phyloP scores from a whole-genome alignment of 2,888 invertebrate genomes.

The Cynaeus angustus region DNA sequence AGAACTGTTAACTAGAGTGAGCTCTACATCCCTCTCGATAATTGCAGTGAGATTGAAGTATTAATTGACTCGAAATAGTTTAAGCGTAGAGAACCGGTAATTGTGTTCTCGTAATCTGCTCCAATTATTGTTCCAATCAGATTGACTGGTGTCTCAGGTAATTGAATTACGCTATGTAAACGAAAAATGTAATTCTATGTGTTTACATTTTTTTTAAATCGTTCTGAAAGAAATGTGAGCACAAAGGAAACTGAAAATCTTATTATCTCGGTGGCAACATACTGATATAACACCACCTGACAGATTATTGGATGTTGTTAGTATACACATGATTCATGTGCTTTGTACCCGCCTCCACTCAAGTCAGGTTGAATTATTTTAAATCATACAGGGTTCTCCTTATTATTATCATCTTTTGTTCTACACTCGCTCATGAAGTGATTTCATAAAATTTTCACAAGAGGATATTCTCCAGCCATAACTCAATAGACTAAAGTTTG shows the following conservation, averaged over 20 bases:
- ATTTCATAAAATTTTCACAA: too few relatives aligned
- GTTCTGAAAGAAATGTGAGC: not conserved
- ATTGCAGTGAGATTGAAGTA: conserved; percentile 61
- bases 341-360: not conserved
- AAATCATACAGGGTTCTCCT: not conserved
- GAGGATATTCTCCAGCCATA: too few relatives aligned
- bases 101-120: conserved; percentile 55
- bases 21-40: conserved; percentile 54
- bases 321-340: conserved; percentile 7
- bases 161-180: not conserved
- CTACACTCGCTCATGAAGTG: not conserved
- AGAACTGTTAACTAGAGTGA: conserved; percentile 56
- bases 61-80: conserved; percentile 60
- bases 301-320: conserved; percentile 16
- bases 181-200: not conserved
- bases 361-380: conserved; percentile 3
- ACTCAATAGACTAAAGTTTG: too few relatives aligned
- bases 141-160: conserved; percentile 21
- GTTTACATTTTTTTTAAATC: not conserved
- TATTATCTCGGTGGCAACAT: conserved; percentile 9
- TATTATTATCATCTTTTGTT: not conserved
- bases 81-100: conserved; percentile 52
- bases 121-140: conserved; percentile 62
- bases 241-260: conserved; percentile 10
- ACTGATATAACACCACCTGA: conserved; percentile 13